These are phyloP conservation scores for Enteromius mattozi DNA, from an alignment of 2,797 vertebrate species.

Conservation along the genomic window DNA sequence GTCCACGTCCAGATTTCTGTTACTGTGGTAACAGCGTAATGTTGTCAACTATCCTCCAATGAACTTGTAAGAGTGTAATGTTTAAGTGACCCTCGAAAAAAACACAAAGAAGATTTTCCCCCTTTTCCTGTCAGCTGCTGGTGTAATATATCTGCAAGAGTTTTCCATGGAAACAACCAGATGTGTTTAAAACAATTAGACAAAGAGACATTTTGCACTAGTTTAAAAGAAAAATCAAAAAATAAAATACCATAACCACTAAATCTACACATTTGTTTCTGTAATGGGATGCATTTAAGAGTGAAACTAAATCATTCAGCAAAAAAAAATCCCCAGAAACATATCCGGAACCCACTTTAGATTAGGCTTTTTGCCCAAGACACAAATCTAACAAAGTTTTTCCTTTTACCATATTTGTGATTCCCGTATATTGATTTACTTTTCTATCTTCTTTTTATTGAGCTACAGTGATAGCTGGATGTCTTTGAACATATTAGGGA, in stretches of 20 bases:
- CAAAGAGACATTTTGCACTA: conserved; percentile 56
- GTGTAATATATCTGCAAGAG: conserved; percentile 50
- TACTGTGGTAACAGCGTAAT: conserved; percentile 56
- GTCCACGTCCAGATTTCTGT: conserved; percentile 58
- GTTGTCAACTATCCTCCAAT: conserved; percentile 58
- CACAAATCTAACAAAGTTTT: too few species aligned
- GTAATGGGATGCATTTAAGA: background rate
- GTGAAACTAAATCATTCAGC: background rate
- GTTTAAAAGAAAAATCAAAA: background rate
- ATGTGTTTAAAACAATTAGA: conserved; percentile 52
- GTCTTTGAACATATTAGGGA: too few species aligned
- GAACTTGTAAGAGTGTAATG: conserved; percentile 59
- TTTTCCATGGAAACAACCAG: conserved; percentile 55
- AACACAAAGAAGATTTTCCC: conserved; percentile 45
- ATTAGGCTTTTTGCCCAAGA: too few species aligned
- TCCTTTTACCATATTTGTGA: too few species aligned
- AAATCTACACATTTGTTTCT: background rate
- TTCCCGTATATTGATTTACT: too few species aligned
- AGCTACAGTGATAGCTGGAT: too few species aligned
- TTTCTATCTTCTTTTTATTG: too few species aligned
- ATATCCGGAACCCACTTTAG: background rate
- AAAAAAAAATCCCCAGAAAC: background rate
- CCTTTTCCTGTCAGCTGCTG: conserved; percentile 37
- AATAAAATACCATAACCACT: background rate
- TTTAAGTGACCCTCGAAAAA: conserved; percentile 52